Base-by-base conservation (phyloP, 2,888 invertebrate genomes). In the Trypoxylon attenuatum region DNA sequence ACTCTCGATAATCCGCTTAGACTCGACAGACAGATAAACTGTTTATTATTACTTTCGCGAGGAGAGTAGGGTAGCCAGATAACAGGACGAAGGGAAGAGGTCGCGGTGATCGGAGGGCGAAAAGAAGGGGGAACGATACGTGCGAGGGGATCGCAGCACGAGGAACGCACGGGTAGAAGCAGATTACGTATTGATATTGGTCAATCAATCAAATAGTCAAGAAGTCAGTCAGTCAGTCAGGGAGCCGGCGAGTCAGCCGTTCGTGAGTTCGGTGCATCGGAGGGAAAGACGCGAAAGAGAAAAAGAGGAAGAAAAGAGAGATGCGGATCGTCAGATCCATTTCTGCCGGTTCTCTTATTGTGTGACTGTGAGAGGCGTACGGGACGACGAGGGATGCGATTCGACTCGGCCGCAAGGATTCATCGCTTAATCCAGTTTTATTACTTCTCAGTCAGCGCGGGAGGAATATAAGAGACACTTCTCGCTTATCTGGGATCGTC, bases 41-140 rank as follows among this genome's bases (percentile, higher is more conserved):
- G 82, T 82, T 82, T 82, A 79, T 82, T 82, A 81, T 82, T 82
- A 77, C 78, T 78, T 69, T 71, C 72, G 49, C 49, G 19, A 19
- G 42, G 13, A 16, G 33, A n/a, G 53, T 49, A 16, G 58, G 59
- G n/a, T n/a, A n/a, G n/a, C n/a, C n/a, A n/a, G n/a, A n/a, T n/a
- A 41, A 56, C 6, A n/a, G 47, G 19, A 39, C n/a, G 39, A 33
- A 15, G 42, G 38, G 38, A 8, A n/a, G 22, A 38, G 15, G 33
- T 15, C 10, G 13, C 38, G 15, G 52, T 49, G 25, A 13, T 13
- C 13, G 3, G 27, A 23, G 50, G 39, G 68, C 33, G n/a, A n/a
- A n/a, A n/a, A n/a, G n/a, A n/a, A n/a, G n/a, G n/a, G n/a, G n/a
- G n/a, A n/a, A n/a, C n/a, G n/a, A n/a, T n/a, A n/a, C n/a, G n/a